Conservation (phyloP, 2,113 vertebrate species). For the Pseudorasbora parva region DNA sequence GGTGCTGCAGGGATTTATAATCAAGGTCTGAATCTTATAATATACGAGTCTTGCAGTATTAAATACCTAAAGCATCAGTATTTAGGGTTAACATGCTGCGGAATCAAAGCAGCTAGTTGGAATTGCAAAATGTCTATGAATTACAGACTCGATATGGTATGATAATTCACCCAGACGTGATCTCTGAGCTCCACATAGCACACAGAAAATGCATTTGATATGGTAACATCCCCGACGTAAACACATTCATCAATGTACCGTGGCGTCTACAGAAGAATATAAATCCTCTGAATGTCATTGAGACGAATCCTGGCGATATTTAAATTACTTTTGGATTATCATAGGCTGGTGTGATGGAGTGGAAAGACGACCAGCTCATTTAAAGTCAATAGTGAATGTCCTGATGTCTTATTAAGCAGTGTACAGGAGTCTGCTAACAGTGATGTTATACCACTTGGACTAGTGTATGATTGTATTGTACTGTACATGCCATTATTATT, state of each 20-base stretch:
- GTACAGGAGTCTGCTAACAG: slow-evolving; percentile 29
- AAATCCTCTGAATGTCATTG: slow-evolving; percentile 11
- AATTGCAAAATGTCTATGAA: slow-evolving; percentile 37
- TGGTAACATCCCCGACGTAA: slow-evolving; percentile 7
- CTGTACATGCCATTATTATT: slow-evolving; percentile 51
- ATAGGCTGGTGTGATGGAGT: slow-evolving; percentile 29
- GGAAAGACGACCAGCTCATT: slow-evolving; percentile 27
- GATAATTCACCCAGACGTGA: slow-evolving; percentile 43
- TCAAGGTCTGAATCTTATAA: slow-evolving; percentile 43
- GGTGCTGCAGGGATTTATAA: slow-evolving; percentile 44
- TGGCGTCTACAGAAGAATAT: background rate
- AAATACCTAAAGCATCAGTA: background rate
- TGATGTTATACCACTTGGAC: slow-evolving; percentile 44
- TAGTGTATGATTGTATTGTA: slow-evolving; percentile 50
- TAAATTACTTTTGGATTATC: slow-evolving; percentile 16
- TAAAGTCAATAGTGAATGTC: slow-evolving; percentile 40
- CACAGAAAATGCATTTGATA: slow-evolving; percentile 29
- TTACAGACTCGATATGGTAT: slow-evolving; percentile 46
- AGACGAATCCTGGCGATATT: background rate
- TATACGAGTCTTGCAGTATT: background rate
- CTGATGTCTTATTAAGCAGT: slow-evolving; percentile 44
- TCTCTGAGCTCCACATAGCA: slow-evolving; percentile 18
- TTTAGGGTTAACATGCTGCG: slow-evolving; percentile 11
- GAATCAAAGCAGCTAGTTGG: background rate
- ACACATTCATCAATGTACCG: slow-evolving; percentile 35